phyloP scores from a whole-genome alignment of 2,797 vertebrate species.

The Gymnothorax javanicus region DNA sequence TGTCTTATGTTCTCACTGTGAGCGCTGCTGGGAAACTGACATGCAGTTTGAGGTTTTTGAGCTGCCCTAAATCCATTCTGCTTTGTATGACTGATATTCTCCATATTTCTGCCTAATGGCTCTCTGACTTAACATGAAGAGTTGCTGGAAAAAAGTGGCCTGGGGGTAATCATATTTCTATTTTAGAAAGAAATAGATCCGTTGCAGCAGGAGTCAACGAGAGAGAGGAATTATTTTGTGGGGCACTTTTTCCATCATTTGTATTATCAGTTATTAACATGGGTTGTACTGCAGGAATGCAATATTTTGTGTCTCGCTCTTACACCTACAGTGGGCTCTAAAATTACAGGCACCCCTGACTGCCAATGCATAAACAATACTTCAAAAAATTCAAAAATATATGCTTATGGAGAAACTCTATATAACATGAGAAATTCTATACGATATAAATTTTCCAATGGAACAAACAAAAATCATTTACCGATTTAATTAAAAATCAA shows the following conservation, averaged over 20 bases:
- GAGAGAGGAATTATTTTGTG: not conserved
- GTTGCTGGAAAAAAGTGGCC: not conserved
- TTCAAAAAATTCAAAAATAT: no score
- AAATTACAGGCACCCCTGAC: no score
- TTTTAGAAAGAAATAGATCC: no score
- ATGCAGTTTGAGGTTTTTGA: not conserved
- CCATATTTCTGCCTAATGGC: not conserved
- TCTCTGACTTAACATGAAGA: not conserved
- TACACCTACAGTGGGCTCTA: not conserved
- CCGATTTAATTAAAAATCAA: no score
- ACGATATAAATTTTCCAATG: no score
- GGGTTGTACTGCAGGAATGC: not conserved
- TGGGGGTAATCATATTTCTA: not conserved
- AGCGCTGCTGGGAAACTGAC: not conserved
- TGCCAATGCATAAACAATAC: no score
- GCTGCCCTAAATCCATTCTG: not conserved
- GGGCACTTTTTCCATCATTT: not conserved
- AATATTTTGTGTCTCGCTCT: not conserved
- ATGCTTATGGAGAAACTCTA: no score
- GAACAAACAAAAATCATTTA: no score
- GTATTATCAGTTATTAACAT: not conserved
- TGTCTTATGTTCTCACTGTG: not conserved
- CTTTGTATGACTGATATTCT: not conserved
- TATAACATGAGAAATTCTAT: no score
- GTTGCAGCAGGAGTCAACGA: not conserved